Base-by-base conservation (phyloP, 2,888 invertebrate species). In the Tanypteryx hageni region DNA sequence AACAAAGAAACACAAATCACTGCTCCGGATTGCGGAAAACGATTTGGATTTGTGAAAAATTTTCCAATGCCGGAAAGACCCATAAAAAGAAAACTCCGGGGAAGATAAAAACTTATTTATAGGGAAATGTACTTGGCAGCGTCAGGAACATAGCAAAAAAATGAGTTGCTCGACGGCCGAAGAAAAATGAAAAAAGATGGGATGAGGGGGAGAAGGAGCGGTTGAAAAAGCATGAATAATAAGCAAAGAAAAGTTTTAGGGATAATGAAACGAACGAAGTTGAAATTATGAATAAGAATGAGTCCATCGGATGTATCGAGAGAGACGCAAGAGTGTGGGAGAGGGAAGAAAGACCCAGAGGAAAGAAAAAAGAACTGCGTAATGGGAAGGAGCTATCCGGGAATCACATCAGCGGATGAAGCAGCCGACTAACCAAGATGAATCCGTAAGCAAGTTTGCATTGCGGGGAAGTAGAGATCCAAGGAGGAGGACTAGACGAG, bases 201-300 rank as follows among this genome's bases (percentile, higher is more conserved):
- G 44, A 18, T 7, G 86, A 59, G 27, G 85, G 18, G 16, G 89
- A 27, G 86, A 0, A 9, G 18, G 0, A 11, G 9, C 59, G 59
- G 27, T 16, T 13, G 68, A 89, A 64, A 64, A 44, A 89, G 89
- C 64, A 68, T 89, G 89, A 64, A 89, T 89, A 89, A 89, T 89
- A 89, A 89, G 89, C 89, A 27, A 44, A 64, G 86, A 86, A 86
- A 86, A 86, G 86, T 86, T 59, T 86, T 59, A 59, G 59, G 89
- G 89, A 89, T 89, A 89, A 89, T 89, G 89, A 89, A 89, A 89
- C 89, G 44, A 89, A 61, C 58, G 86, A 86, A 89, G 89, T 89
- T 89, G 89, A 89, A 89, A 89, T 64, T 89, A 89, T 89, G 89
- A 89, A 89, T 89, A 89, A 89, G 89, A 89, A 89, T 89, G 64